Conservation (phyloP, 2,888 invertebrate species). For the Platerodrilus igneus region DNA sequence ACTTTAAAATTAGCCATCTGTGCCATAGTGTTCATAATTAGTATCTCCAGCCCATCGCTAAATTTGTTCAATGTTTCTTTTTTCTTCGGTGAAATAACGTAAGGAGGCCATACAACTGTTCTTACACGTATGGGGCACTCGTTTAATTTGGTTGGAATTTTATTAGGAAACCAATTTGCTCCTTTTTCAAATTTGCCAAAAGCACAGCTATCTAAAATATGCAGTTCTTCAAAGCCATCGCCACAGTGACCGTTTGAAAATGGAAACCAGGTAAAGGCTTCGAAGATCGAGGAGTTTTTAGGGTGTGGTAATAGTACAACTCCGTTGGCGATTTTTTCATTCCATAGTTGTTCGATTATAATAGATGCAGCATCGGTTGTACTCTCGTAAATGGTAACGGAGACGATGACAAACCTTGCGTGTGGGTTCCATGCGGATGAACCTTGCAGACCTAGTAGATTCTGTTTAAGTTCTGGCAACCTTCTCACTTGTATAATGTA, state of each 20-base stretch:
- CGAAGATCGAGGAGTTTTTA: slow-evolving; percentile 21
- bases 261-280: slow-evolving; percentile 36
- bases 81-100: slow-evolving; percentile 32
- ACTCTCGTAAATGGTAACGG: slow-evolving; percentile 25
- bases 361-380: slow-evolving; percentile 21
- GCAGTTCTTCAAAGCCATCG: slow-evolving; percentile 24
- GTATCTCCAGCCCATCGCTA: slow-evolving; percentile 33
- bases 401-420: slow-evolving; percentile 31
- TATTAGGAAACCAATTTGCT: slow-evolving; percentile 31
- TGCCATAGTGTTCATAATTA: slow-evolving; percentile 33
- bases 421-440: slow-evolving; percentile 29
- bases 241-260: slow-evolving; percentile 34
- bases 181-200: slow-evolving; percentile 21
- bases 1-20: slow-evolving; percentile 33
- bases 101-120: slow-evolving; percentile 40
- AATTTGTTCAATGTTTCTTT: slow-evolving; percentile 16
- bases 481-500: slow-evolving; percentile 28
- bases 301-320: slow-evolving; percentile 31
- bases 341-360: slow-evolving; percentile 28
- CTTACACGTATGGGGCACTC: slow-evolving; percentile 37
- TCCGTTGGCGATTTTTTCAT: slow-evolving; percentile 30
- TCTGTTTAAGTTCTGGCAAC: slow-evolving; percentile 17
- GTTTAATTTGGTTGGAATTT: slow-evolving; percentile 36
- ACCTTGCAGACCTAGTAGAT: slow-evolving; percentile 17
- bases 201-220: slow-evolving; percentile 28